Base-by-base conservation (phyloP, 2,113 vertebrate species). In the Craseonycteris thonglongyai region DNA sequence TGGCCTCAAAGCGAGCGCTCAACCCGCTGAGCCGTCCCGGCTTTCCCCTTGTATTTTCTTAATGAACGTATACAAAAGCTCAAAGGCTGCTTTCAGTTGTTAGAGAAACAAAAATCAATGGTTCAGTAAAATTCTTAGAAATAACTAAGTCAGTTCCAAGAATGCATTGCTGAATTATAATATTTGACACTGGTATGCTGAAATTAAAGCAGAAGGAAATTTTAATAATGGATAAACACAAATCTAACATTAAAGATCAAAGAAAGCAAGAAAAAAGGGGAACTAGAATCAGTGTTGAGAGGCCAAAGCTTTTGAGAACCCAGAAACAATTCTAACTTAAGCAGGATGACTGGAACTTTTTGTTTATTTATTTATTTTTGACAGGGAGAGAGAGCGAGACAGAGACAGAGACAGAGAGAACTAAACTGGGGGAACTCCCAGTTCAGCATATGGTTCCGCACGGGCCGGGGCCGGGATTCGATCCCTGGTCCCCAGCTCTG, bases 21-120 rank as follows among this genome's bases (percentile, higher is more conserved):
- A n/a, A n/a, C n/a, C n/a, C n/a, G n/a, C n/a, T n/a, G n/a, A n/a
- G n/a, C n/a, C n/a, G n/a, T n/a, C n/a, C n/a, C n/a, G n/a, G n/a
- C n/a, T n/a, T n/a, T n/a, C n/a, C n/a, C n/a, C n/a, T n/a, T 33
- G 15, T 30, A 9, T 28, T 63, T 72, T 66, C 21, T 80, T 45
- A 56, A 40, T 26, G 59, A 87, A 78, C 24, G 80, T 4, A 21
- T 47, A 35, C 63, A 54, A 69, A 81, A 78, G 24, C 30, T 58
- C 76, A 95, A 79, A 74, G 49, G 56, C 47, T 91, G 72, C 86
- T 83, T 82, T 93, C 56, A 88, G 47, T n/a, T 74, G 24, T 66
- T 75, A 90, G 30, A 80, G 47, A 69, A 90, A 93, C 35, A 86
- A 89, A 72, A 90, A 83, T n/a, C 30, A 75, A 92, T 28, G 3